Base-by-base conservation (phyloP, 2,797 vertebrate species). In the Menidia menidia region DNA sequence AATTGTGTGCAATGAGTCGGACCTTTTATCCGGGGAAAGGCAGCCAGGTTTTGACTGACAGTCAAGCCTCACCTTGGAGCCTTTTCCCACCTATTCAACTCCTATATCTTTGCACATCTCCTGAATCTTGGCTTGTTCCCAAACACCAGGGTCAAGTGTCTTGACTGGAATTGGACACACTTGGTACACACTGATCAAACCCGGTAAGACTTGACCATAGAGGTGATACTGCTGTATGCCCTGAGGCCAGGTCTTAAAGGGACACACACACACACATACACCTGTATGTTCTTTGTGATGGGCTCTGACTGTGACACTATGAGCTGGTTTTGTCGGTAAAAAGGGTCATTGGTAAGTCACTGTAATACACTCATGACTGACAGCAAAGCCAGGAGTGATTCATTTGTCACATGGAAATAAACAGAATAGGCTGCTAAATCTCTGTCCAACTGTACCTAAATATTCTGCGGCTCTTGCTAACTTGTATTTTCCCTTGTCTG, bases 121-220 rank as follows among this genome's bases (percentile, higher is more conserved):
- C 75, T 10, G 44, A 60, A 71, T 61, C 39, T 56, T 45, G 73
- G 81, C 79, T 81, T 73, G 64, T 70, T 62, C 75, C 74, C 72
- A 78, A 88, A 88, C 85, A 80, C 76, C 6, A 69, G 68, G 88
- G 87, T 91, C 84, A 88, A 85, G 80, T 72, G 77, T 75, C 81
- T 82, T 83, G 73, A 62, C 82, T 90, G 88, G 84, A 91, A 84
- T 85, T 57, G 83, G 89, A 90, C 82, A 83, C 75, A 82, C 59
- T 61, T 60, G 12, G 80, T 85, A 81, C 77, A 69, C 77, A 39
- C 81, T 75, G 79, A 89, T 92, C 87, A 92, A 88, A 89, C 76
- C 73, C 59, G 52, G 79, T 77, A 78, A 88, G 73, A 83, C 87
- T 73, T 67, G 48, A 65, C 61, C 56, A 68, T 85, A 81, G 62